Evolutionary conservation across 2,888 invertebrate species (phyloP), one percentile per base, ranked within the genome.

Genomic region (Melikaiella ostensackeni): DNA sequence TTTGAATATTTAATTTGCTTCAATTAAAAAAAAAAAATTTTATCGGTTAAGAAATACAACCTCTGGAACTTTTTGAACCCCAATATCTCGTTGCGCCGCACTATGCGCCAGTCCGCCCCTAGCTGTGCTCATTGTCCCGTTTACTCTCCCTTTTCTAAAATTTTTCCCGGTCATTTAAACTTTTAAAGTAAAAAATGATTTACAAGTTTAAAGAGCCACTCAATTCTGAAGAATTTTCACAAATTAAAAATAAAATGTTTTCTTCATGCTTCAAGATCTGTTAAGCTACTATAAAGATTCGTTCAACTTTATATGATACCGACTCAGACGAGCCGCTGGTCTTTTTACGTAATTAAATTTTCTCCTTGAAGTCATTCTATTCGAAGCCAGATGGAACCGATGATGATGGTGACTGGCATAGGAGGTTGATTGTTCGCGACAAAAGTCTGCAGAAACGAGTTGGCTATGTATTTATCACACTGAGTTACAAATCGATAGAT

Each of bases 261-360:
- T 59, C 6, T 27, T 16, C 16, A 59, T 59, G 11, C 6, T 11
- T 1, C 6, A 16, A 59, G 21, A 59, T 27, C 57, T 24, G 24
- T 19, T 21, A 55, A 21, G 55, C 55, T 21, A 21, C 50, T 57
- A 13, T 11, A 13, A 24, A 57, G 24, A 57, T 21, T 57, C 21
- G 24, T 24, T 57, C 57, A 24, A 21, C 57, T 59, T 24, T 59
- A 59, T 59, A 27, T 21, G 57, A 24, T 59, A 27, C 57, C 57
- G 57, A 4, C 57, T 21, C 57, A 59, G 21, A 59, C 16, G 27
- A 59, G 57, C 57, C 57, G 57, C 57, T 57, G 21, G 3, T 57
- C 24, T 24, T 24, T 27, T 59, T 59, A 38, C 66, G 30, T 74
- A 88, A 88, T 89, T 88, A 83, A 87, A 89, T 89, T 88, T 89